Conservation (phyloP, 2,113 vertebrate genomes). For the Triplophysa tibetana region DNA sequence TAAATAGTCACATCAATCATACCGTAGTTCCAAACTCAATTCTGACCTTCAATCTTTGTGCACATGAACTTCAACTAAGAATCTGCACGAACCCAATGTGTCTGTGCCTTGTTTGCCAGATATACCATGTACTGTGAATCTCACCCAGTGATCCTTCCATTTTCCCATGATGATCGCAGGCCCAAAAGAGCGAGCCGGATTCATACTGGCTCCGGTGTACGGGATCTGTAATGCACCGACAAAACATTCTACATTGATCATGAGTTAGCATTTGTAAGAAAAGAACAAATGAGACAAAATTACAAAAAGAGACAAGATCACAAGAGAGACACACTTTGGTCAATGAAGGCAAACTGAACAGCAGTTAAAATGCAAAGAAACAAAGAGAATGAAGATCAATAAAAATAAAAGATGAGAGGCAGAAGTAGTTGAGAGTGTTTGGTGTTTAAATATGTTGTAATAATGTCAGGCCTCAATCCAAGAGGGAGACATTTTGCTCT, state of each 20-base stretch:
- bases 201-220: slow-evolving; percentile 75
- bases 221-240: slow-evolving; percentile 62
- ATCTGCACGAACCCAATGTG: neutral
- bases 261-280: neutral
- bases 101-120: neutral
- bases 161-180: slow-evolving; percentile 64
- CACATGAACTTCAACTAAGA: neutral
- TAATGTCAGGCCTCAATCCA: slow-evolving; percentile 4
- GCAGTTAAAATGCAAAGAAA: neutral
- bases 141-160: slow-evolving; percentile 74
- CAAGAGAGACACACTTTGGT: neutral
- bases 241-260: neutral
- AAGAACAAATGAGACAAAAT: neutral
- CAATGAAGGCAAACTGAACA: neutral
- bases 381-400: neutral
- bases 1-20: neutral
- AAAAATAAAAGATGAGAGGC: neutral
- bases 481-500: slow-evolving; percentile 20
- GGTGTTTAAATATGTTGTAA: slow-evolving; percentile 14
- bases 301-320: neutral
- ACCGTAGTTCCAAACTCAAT: neutral
- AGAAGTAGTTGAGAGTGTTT: neutral
- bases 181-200: slow-evolving; percentile 71
- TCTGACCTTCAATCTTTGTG: neutral
- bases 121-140: neutral